phyloP scores from a whole-genome alignment of 2,113 vertebrate species.

The Capreolus pygargus region DNA sequence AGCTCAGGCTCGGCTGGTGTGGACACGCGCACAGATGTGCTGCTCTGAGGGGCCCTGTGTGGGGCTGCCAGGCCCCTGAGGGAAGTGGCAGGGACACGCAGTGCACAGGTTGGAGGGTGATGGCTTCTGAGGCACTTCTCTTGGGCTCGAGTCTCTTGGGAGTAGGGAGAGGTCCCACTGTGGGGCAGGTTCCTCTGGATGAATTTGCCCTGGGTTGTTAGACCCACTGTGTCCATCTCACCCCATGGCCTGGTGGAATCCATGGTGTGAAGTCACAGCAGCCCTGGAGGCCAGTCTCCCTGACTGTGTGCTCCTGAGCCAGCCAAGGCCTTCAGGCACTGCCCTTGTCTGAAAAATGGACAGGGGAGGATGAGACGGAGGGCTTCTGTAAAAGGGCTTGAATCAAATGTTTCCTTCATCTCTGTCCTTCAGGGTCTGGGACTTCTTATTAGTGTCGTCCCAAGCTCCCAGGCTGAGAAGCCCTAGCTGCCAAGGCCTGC shows the following conservation, averaged over 20 bases:
- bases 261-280: neutral
- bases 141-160: neutral
- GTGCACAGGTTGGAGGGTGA: neutral
- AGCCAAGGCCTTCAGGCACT: neutral
- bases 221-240: neutral
- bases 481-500: neutral
- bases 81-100: rapidly evolving
- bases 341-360: neutral
- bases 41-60: neutral
- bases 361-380: neutral
- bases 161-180: neutral
- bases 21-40: rapidly evolving
- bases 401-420: neutral
- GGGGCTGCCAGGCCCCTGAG: neutral
- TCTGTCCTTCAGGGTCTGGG: neutral
- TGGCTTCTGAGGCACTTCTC: neutral
- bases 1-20: too few species aligned
- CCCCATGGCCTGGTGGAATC: neutral
- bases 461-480: neutral
- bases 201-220: neutral
- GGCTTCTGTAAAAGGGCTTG: neutral
- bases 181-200: neutral
- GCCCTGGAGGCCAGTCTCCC: neutral
- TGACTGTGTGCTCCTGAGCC: neutral
- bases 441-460: neutral